These are phyloP conservation scores for Poicephalus gulielmi DNA, from an alignment of 2,113 vertebrate species.

Conservation along the genomic window DNA sequence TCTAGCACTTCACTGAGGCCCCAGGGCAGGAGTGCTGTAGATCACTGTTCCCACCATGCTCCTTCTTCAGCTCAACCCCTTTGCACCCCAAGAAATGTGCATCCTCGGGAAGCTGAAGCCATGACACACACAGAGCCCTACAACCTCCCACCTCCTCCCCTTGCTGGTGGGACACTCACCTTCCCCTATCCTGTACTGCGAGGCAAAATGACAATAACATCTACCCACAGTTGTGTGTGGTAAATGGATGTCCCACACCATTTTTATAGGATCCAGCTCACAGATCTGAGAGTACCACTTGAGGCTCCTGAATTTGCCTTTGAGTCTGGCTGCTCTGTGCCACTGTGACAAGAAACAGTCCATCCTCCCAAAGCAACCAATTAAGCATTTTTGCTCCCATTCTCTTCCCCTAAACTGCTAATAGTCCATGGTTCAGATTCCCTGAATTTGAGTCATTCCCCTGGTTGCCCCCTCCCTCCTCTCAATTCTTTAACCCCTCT, in stretches of 20 bases:
- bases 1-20: background rate
- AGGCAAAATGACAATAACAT: background rate
- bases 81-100: background rate
- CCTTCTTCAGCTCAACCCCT: background rate
- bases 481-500: background rate
- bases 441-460: background rate
- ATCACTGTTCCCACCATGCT: background rate
- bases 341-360: background rate
- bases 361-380: background rate
- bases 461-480: background rate
- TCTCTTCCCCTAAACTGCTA: background rate
- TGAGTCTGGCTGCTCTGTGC: background rate
- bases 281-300: background rate
- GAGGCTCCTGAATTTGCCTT: background rate
- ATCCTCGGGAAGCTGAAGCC: background rate
- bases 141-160: background rate
- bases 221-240: background rate
- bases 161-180: background rate
- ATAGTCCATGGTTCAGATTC: background rate
- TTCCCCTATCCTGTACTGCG: background rate
- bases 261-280: background rate
- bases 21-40: rapidly evolving
- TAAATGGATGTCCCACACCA: background rate
- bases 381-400: background rate
- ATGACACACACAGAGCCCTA: background rate